phyloP scores from a whole-genome alignment of 2,797 vertebrate genomes.

The Capromys pilorides region DNA sequence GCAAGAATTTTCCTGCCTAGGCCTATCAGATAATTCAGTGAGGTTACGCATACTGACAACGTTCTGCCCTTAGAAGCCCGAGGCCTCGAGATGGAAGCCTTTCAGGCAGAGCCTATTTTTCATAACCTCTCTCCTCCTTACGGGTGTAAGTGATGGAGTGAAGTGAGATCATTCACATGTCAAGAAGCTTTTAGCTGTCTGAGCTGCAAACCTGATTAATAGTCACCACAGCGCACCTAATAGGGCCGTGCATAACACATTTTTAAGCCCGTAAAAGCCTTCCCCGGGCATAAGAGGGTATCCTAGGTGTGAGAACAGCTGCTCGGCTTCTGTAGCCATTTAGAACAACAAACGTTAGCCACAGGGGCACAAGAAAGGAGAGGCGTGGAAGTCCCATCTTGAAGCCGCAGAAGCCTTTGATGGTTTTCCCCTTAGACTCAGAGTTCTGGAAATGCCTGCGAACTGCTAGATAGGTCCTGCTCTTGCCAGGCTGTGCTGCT shows the following conservation, averaged over 20 bases:
- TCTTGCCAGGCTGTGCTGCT: neutral
- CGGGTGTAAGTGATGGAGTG: constrained; percentile 35
- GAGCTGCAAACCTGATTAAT: constrained; percentile 59
- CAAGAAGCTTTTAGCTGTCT: constrained; percentile 63
- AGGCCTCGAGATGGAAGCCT: neutral
- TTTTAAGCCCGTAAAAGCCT: constrained; percentile 22
- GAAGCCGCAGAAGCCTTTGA: neutral
- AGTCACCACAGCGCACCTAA: constrained; percentile 39
- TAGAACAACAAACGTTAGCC: constrained; percentile 46
- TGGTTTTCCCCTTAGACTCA: neutral
- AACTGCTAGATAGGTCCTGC: neutral
- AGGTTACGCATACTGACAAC: constrained; percentile 18
- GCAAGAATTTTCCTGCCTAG: no score
- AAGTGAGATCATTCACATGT: constrained; percentile 54
- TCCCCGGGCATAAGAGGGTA: neutral
- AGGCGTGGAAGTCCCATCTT: neutral
- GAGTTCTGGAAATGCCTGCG: neutral
- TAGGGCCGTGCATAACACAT: neutral
- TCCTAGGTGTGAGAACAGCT: constrained; percentile 61
- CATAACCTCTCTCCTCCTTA: constrained; percentile 15
- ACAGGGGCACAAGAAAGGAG: neutral
- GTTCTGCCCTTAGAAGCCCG: constrained; percentile 21
- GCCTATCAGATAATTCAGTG: no score
- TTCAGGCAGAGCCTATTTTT: neutral
- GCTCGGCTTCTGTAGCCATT: constrained; percentile 52